Base-by-base conservation (phyloP, 2,113 vertebrate genomes). In the Anhinga rufa region DNA sequence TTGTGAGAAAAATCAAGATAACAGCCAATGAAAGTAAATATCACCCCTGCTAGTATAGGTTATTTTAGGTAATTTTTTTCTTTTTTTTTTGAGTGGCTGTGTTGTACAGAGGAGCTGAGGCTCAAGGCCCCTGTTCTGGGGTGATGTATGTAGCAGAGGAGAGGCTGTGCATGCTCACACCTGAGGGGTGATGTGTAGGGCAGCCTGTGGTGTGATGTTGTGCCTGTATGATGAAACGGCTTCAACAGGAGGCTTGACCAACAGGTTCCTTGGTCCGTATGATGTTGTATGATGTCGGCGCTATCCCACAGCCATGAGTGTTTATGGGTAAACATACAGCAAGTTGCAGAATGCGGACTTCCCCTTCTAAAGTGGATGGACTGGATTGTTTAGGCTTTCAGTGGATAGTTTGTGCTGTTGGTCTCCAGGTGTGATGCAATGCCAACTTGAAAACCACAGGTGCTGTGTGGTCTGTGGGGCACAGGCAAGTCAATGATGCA, bases 391-490 rank as follows among this genome's bases (percentile, higher is more conserved):
- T 3, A 40, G 70, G 34, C 72, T 71, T 40, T 32, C 68, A 9
- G 46, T 36, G 32, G 29, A 6, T 29, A 17, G 5, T 19, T 46
- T 11, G 40, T 3, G 1, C 4, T 54, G 8, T 17, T 51, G n/a
- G 29, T 77, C 44, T 62, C 36, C 46, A 29, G 64, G 7, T 60
- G 68, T 6, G 21, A 36, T 31, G 64, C 29, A 57, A 29, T 31
- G 52, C 29, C 36, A 32, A 4, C n/a, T n/a, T 65, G 32, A 25
- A 84, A 87, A 64, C 19, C 66, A 49, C 7, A 22, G 38, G 34
- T 21, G 12, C n/a, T 1, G 4, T 2, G 1, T 29, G 28, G 54
- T 14, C 38, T 2, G 0, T 34, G 44, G 34, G 69, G 32, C 22
- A 26, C 5, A 44, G 20, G 26, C 0, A 8, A n/a, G 38, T 26